Percentiles rank a stretch among this genome's conserved stretches.
Conservation (phyloP, 2,888 invertebrate genomes). For the Anodontia alba region DNA sequence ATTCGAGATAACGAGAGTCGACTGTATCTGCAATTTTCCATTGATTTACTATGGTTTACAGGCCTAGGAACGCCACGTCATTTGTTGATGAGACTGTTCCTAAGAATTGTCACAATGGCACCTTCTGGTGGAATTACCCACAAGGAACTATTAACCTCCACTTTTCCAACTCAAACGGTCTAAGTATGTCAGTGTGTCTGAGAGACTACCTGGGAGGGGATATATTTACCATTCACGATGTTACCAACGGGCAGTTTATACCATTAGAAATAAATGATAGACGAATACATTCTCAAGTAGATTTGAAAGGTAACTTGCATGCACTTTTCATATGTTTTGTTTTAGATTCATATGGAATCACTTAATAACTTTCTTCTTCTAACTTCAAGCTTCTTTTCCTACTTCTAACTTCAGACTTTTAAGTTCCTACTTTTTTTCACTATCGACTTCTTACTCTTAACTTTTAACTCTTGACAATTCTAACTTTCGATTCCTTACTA, state of each 20-base stretch:
- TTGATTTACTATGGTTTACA: too few relatives aligned
- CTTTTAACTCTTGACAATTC: too few relatives aligned
- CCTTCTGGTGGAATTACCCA: conserved; percentile 26
- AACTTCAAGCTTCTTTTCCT: not conserved
- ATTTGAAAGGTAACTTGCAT: not conserved
- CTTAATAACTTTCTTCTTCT: too few relatives aligned
- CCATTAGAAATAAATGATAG: not conserved
- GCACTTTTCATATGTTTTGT: not conserved
- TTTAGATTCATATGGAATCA: not conserved
- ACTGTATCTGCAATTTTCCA: too few relatives aligned
- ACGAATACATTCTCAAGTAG: not conserved
- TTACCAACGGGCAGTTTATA: not conserved
- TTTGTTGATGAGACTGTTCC: not conserved
- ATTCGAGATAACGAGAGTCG: too few relatives aligned
- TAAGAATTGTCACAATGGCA: conserved; percentile 1
- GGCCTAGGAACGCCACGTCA: not conserved
- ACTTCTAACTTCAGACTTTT: not conserved
- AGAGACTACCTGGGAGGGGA: conserved; percentile 17
- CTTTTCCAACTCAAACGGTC: not conserved
- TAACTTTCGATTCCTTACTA: too few relatives aligned
- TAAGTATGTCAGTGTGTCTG: conserved; percentile 17
- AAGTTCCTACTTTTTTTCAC: too few relatives aligned
- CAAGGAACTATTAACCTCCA: conserved; percentile 10
- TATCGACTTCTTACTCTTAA: too few relatives aligned
- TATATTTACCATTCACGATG: conserved; percentile 16